These are phyloP conservation scores for Cladorhizidae sp. DNA, from an alignment of 37 sponge, comb jelly and placozoan species.

Conservation along the genomic window DNA sequence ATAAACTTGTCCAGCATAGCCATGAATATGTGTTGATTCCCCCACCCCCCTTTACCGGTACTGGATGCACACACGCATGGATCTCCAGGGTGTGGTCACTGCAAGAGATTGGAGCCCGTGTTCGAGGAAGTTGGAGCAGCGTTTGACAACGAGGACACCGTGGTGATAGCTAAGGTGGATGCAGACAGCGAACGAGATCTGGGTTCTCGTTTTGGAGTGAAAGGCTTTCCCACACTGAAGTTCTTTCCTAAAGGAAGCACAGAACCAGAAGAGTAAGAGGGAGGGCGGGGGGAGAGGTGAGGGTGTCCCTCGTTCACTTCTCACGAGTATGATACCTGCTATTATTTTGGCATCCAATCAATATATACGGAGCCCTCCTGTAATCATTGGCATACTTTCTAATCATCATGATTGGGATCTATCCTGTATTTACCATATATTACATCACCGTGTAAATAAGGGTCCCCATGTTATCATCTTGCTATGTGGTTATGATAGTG, in stretches of 20 bases:
- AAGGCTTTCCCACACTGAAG: slow-evolving; percentile 94
- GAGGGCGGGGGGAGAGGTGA: no score
- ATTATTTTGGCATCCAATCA: no score
- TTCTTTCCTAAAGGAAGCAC: slow-evolving; percentile 94
- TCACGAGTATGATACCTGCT: no score
- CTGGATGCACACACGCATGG: background rate
- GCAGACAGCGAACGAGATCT: slow-evolving; percentile 80
- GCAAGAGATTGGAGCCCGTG: slow-evolving; percentile 90
- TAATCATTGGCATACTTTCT: no score
- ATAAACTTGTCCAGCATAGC: no score
- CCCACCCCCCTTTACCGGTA: background rate
- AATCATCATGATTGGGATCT: no score
- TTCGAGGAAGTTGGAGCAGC: slow-evolving; percentile 92
- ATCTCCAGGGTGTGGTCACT: slow-evolving; percentile 94
- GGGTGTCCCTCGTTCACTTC: no score
- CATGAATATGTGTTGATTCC: background rate
- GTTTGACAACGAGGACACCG: slow-evolving; percentile 65
- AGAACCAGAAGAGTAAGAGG: slow-evolving; percentile 83
- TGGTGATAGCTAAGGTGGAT: slow-evolving; percentile 94
- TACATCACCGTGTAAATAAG: no score
- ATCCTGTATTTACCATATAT: no score
- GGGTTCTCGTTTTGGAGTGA: slow-evolving; percentile 82
- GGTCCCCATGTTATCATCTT: no score
- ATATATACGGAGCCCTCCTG: no score
- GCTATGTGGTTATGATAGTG: no score